Evolutionary conservation across 1,140 invertebrate genomes (phyloP).

Genomic region (Saxidomus purpurata): DNA sequence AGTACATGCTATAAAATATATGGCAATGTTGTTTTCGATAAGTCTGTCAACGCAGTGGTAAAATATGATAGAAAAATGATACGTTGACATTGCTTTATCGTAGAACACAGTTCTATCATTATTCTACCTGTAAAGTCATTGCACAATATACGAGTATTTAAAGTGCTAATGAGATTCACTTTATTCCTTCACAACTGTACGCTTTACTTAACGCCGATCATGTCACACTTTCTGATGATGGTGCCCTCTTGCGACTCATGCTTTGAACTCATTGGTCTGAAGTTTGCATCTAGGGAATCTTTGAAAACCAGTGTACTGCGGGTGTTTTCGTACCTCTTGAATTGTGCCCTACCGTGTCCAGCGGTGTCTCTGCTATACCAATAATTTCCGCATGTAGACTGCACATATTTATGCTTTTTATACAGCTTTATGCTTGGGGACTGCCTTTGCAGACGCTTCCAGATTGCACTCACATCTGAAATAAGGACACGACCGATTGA

Average conservation of each 20-base stretch:
- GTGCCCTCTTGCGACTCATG: neutral
- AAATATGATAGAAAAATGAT: too few relatives aligned
- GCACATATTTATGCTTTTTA: neutral
- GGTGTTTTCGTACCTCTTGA: slow-evolving; percentile 19
- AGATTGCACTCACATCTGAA: neutral
- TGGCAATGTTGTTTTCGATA: too few relatives aligned
- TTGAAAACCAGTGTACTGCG: neutral
- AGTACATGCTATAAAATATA: too few relatives aligned
- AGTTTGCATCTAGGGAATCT: slow-evolving; percentile 15
- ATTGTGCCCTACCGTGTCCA: slow-evolving; percentile 6
- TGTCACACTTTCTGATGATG: neutral
- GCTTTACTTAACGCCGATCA: neutral
- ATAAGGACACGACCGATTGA: neutral
- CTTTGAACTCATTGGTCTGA: neutral
- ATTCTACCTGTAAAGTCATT: too few relatives aligned
- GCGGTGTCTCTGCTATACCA: slow-evolving; percentile 39
- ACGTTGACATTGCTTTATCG: too few relatives aligned
- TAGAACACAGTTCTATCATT: too few relatives aligned
- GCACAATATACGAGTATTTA: too few relatives aligned
- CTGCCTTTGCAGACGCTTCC: neutral
- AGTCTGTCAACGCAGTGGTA: too few relatives aligned
- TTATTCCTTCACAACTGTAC: too few relatives aligned
- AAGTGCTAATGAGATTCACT: too few relatives aligned
- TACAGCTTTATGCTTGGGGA: neutral
- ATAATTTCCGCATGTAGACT: slow-evolving; percentile 26